Base-by-base conservation (phyloP, 2,113 vertebrate species). In the Leiothrix lutea region DNA sequence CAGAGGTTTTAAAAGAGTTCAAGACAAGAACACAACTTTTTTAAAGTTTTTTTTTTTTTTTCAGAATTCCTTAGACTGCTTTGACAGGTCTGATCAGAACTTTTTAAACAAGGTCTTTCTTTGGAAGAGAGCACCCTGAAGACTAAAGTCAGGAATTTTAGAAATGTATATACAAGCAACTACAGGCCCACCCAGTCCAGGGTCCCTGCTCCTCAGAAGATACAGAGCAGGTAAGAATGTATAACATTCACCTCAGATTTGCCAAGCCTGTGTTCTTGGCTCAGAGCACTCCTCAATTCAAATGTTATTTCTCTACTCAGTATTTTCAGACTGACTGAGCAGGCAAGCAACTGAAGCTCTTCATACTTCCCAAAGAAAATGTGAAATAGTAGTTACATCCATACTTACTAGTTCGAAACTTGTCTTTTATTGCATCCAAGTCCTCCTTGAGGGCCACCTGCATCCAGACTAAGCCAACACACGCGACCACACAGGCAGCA, bases 391-490 rank as follows among this genome's bases (percentile, higher is more conserved):
- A 29, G 73, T 10, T 60, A 24, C 6, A 5, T 51, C 64, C 36
- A 33, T 47, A 98, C 99, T 98, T 98, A 99, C 99, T 99, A 69
- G 98, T 98, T 91, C 98, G 98, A 91, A 99, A 98, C 94, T 99
- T 99, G 92, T 99, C 99, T 88, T 99, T 99, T 90, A 99, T 97
- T 18, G 97, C 97, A 91, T 99, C 99, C 61, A 99, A 97, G 94
- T 99, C 99, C 84, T 99, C 99, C 96, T 99, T 99, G 77, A 99
- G 98, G 36, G 99, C 99, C 79, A 99, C 98, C 96, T 99, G 99
- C 99, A 99, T 99, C 99, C 99, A 99, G 82, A 99, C 98, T 84
- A 99, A 98, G 86, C 99, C 99, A 61, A 99, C 98, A 29, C 99
- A 99, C 1, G 99, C 98, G 95, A 99, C 98, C 48, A 99, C 98